phyloP scores from a whole-genome alignment of 2,797 vertebrate genomes.

The Enteromius thamalakanensis region DNA sequence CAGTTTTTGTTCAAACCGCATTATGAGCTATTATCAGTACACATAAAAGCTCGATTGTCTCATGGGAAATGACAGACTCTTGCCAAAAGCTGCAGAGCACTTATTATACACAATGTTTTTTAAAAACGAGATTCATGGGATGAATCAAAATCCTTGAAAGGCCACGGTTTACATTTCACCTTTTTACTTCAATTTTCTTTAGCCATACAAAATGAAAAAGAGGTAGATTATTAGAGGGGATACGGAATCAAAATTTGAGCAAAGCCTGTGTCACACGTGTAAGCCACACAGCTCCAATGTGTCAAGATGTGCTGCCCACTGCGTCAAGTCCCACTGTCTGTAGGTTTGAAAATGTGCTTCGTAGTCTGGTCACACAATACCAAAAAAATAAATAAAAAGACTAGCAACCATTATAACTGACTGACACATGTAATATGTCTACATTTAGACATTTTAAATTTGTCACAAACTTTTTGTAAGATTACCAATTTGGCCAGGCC shows the following conservation, averaged over 20 bases:
- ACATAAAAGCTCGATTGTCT: slow-evolving; percentile 18
- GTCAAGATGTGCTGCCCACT: background rate
- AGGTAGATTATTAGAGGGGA: background rate
- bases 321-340: background rate
- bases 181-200: background rate
- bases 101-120: slow-evolving; percentile 15
- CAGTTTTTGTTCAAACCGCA: slow-evolving; percentile 20
- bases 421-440: background rate
- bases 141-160: slow-evolving; percentile 33
- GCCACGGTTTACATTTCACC: background rate
- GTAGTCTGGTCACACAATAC: background rate
- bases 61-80: slow-evolving; percentile 34
- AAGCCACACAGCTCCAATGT: background rate
- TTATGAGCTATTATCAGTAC: slow-evolving; percentile 29
- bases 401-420: background rate
- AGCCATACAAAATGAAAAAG: background rate
- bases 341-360: background rate
- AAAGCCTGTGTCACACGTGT: background rate
- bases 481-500: slow-evolving; percentile 2
- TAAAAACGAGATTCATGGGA: slow-evolving; percentile 3
- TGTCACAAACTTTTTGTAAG: background rate
- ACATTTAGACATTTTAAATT: slow-evolving; percentile 9
- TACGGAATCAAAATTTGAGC: background rate
- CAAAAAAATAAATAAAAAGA: background rate
- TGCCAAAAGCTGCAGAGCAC: slow-evolving; percentile 25